phyloP scores from a whole-genome alignment of 2,113 vertebrate genomes.

The Larimichthys crocea region DNA sequence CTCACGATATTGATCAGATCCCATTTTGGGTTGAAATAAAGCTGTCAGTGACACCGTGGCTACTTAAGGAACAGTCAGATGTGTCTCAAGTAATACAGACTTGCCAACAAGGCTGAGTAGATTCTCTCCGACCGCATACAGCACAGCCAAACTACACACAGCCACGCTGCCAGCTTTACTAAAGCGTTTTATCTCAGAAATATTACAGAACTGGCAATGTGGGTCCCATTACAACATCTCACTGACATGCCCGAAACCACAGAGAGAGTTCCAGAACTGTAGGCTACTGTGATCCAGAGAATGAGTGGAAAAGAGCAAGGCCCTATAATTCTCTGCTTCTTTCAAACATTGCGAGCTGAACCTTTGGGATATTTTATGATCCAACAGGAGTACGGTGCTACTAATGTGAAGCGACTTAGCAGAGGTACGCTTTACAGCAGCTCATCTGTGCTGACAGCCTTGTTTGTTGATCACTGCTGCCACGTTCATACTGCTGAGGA shows the following conservation, averaged over 20 bases:
- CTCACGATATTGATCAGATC: background rate
- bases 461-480: slow-evolving; percentile 32
- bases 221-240: slow-evolving; percentile 63
- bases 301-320: slow-evolving; percentile 28
- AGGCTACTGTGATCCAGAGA: slow-evolving; percentile 57
- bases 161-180: slow-evolving; percentile 34
- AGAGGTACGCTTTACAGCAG: slow-evolving; percentile 7
- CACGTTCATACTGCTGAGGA: slow-evolving; percentile 11
- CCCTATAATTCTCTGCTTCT: slow-evolving; percentile 32
- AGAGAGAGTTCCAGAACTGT: slow-evolving; percentile 47
- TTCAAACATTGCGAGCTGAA: slow-evolving; percentile 32
- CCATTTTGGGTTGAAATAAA: slow-evolving; percentile 24
- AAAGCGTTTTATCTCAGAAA: slow-evolving; percentile 66
- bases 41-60: background rate
- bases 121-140: slow-evolving; percentile 22
- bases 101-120: slow-evolving; percentile 24
- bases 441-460: background rate
- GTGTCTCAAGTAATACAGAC: slow-evolving; percentile 6
- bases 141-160: slow-evolving; percentile 59
- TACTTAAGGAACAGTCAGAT: background rate
- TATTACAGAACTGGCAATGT: slow-evolving; percentile 53
- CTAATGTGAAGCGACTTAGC: slow-evolving; percentile 23
- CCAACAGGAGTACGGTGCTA: background rate
- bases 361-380: slow-evolving; percentile 11
- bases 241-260: slow-evolving; percentile 70